Conservation (phyloP, 2,797 vertebrate genomes). For the Mormyrops attenuatus region DNA sequence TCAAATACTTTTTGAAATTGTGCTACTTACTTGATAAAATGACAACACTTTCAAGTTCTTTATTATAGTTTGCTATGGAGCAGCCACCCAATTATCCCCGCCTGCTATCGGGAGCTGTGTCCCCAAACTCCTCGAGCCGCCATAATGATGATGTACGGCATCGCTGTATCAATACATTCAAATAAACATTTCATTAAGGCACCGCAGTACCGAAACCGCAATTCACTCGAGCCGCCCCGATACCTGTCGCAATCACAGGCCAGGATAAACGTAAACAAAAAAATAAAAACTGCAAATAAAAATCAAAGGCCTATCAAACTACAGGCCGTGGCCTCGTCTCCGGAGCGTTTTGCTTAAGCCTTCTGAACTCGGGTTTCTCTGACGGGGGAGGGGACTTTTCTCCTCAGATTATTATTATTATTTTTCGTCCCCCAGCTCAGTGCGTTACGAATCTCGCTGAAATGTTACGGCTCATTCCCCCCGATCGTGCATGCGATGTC, state of each 20-base stretch:
- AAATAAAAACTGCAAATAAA: conserved; percentile 39
- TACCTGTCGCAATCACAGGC: conserved; percentile 13
- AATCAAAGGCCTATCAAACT: conserved; percentile 25
- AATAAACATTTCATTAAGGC: conserved; percentile 67
- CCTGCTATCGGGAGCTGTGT: conserved; percentile 52
- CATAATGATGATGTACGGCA: conserved; percentile 60
- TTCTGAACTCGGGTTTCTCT: conserved; percentile 13
- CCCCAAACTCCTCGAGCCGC: conserved; percentile 68
- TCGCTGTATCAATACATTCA: conserved; percentile 67
- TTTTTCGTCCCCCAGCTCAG: conserved; percentile 16
- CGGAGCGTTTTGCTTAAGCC: conserved; percentile 15
- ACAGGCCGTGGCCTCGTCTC: background rate
- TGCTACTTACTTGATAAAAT: conserved; percentile 69
- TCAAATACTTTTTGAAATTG: conserved; percentile 67
- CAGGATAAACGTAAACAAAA: conserved; percentile 28
- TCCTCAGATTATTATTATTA: background rate
- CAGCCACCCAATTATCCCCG: conserved; percentile 69
- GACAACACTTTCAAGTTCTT: conserved; percentile 79
- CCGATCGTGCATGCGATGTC: background rate
- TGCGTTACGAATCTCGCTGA: background rate
- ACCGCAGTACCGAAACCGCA: conserved; percentile 50
- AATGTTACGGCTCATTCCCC: background rate
- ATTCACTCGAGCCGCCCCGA: conserved; percentile 31
- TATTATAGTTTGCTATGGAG: conserved; percentile 65
- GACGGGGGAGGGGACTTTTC: background rate